Percentiles rank a stretch among this genome's conserved stretches.
Conservation (phyloP, 30 jellyfish, hydroid and myxozoan species). For the Pseudorhiza aurosa region DNA sequence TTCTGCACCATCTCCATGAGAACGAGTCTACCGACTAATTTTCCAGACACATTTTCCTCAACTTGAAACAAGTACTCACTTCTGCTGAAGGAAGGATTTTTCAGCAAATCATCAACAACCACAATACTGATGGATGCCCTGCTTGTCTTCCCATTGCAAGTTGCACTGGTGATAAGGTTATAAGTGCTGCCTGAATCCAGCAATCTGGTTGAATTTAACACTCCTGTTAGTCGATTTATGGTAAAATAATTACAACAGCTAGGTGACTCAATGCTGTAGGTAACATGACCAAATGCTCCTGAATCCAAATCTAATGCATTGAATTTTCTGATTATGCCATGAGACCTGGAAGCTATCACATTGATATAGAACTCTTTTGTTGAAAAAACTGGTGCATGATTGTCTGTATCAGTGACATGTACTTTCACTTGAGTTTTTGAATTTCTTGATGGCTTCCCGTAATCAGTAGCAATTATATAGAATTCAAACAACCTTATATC, state of each 20-base stretch:
- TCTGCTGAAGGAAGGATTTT: constrained; percentile 37
- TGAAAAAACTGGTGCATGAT: constrained; percentile 52
- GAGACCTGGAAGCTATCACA: constrained; percentile 11
- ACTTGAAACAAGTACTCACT: constrained; percentile 43
- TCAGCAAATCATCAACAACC: background rate
- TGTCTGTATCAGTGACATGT: constrained; percentile 39
- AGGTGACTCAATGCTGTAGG: constrained; percentile 36
- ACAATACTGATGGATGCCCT: constrained; percentile 3
- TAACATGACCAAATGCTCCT: constrained; percentile 46
- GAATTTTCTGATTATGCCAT: constrained; percentile 32
- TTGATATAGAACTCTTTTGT: background rate
- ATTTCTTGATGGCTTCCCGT: constrained; percentile 37
- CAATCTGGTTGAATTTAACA: constrained; percentile 7
- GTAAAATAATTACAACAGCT: constrained; percentile 32
- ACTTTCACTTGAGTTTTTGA: constrained; percentile 21
- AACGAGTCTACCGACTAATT: constrained; percentile 40
- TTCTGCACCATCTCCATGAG: background rate
- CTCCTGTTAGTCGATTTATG: constrained; percentile 26
- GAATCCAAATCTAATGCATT: constrained; percentile 69
- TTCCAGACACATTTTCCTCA: constrained; percentile 49
- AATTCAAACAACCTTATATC: constrained; percentile 9
- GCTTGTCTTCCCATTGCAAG: constrained; percentile 34
- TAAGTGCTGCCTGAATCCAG: constrained; percentile 19
- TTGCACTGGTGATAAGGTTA: constrained; percentile 34
- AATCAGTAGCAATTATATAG: constrained; percentile 45